Conservation (phyloP, 2,113 vertebrate genomes). For the Ochotona princeps region DNA sequence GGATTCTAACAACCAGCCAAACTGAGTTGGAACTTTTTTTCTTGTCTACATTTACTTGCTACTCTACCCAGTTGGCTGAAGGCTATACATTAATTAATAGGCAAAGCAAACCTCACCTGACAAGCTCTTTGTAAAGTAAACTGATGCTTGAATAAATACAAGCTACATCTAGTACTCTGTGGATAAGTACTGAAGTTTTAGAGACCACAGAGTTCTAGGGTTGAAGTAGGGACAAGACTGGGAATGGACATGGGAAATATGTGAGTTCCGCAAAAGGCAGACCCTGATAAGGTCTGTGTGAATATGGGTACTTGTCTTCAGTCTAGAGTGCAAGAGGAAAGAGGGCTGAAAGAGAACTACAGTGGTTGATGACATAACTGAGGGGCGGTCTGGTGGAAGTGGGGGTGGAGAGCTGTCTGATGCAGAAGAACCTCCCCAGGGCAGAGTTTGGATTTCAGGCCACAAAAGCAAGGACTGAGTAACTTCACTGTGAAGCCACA, state of each 20-base stretch:
- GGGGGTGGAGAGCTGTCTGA: not conserved
- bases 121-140: constrained; percentile 17
- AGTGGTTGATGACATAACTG: accelerated
- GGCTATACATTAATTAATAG: constrained; percentile 37
- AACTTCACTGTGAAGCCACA: not conserved
- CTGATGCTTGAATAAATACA: constrained; percentile 15
- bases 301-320: not conserved
- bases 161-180: not conserved
- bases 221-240: not conserved
- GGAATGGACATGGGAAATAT: not conserved
- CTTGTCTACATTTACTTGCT: constrained; percentile 44
- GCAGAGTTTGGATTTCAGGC: constrained; percentile 3
- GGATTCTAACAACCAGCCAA: constrained; percentile 53
- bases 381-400: not conserved
- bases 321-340: not conserved
- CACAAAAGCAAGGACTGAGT: not conserved
- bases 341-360: not conserved
- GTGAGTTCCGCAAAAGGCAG: not conserved
- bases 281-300: not conserved
- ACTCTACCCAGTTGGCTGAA: not conserved
- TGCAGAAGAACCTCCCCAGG: not conserved
- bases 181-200: constrained; percentile 51
- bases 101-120: constrained; percentile 23
- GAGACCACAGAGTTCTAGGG: not conserved
- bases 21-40: constrained; percentile 19